phyloP scores from a whole-genome alignment of 2,888 invertebrate genomes.

The Agrochola lychnidis region DNA sequence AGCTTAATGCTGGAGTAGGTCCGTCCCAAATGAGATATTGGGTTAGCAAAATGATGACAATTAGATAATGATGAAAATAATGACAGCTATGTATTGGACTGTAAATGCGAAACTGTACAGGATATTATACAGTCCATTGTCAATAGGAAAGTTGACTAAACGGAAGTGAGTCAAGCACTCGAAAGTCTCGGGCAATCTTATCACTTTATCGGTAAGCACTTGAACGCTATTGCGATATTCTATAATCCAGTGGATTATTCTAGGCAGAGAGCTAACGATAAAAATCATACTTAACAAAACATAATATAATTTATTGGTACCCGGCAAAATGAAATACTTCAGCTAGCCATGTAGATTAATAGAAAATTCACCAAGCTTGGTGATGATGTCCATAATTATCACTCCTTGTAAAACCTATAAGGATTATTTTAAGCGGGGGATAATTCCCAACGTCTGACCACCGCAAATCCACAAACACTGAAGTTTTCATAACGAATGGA shows the following conservation, averaged over 20 bases:
- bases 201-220: slow-evolving; percentile 54
- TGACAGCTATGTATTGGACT: background rate
- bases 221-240: slow-evolving; percentile 52
- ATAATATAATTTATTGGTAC: slow-evolving; percentile 35
- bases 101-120: slow-evolving; percentile 37
- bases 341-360: background rate
- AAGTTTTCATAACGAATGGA: slow-evolving; percentile 29
- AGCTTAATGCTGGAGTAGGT: background rate
- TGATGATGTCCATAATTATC: background rate
- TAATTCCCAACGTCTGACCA: background rate
- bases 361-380: too few species aligned
- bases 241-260: slow-evolving; percentile 48
- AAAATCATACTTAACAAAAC: slow-evolving; percentile 45
- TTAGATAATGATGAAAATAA: background rate
- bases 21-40: background rate
- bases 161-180: slow-evolving; percentile 55
- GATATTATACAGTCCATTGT: slow-evolving; percentile 44
- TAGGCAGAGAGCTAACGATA: slow-evolving; percentile 46
- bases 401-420: background rate
- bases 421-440: background rate
- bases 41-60: background rate
- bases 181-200: slow-evolving; percentile 54
- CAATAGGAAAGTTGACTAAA: slow-evolving; percentile 47
- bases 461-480: slow-evolving; percentile 17
- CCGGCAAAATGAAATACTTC: background rate